phyloP scores from a whole-genome alignment of 2,113 vertebrate genomes.

The Tachysurus vachellii region DNA sequence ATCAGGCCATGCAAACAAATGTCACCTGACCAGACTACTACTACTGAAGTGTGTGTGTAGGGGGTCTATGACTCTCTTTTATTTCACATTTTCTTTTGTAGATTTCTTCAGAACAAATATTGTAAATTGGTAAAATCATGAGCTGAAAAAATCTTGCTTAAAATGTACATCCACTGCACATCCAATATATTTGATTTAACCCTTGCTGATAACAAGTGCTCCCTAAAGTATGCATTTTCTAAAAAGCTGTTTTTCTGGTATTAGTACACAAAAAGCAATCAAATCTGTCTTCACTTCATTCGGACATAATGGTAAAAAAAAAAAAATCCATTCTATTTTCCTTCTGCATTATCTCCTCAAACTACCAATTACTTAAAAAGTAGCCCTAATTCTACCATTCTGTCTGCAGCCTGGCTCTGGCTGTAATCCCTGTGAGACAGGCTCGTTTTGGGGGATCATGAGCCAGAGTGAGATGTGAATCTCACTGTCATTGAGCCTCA shows the following conservation, averaged over 20 bases:
- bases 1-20: background rate
- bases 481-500: slow-evolving; percentile 53
- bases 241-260: background rate
- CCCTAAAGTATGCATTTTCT: background rate
- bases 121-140: background rate
- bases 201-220: slow-evolving; percentile 5
- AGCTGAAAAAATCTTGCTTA: background rate
- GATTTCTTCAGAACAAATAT: background rate
- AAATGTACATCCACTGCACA: background rate
- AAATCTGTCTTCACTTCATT: slow-evolving; percentile 25
- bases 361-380: slow-evolving; percentile 45
- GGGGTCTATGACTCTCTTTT: background rate
- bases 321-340: slow-evolving; percentile 24
- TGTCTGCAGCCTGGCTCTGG: slow-evolving; percentile 6
- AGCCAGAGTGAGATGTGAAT: slow-evolving; percentile 57
- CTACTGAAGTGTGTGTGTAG: no score
- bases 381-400: slow-evolving; percentile 28
- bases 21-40: background rate
- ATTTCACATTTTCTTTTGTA: background rate
- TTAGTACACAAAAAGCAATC: background rate
- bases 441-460: slow-evolving; percentile 55
- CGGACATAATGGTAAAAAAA: background rate
- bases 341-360: slow-evolving; percentile 25
- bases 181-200: background rate
- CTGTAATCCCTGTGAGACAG: slow-evolving; percentile 51